Evolutionary conservation across 2,797 vertebrate species (phyloP).

Genomic region (Balearica regulorum): DNA sequence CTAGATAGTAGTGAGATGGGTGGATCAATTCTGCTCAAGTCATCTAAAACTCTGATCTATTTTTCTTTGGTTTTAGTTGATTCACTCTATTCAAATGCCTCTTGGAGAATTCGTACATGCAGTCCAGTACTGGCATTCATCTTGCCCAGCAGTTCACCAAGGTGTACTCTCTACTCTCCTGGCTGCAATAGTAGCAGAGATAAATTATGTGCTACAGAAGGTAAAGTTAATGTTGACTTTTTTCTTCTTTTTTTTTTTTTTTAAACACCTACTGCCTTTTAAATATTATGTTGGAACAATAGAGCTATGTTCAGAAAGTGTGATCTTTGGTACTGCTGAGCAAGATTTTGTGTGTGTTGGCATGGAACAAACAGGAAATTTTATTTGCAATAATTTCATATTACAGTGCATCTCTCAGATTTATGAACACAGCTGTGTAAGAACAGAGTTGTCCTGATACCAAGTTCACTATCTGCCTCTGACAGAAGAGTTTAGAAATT

Average conservation of each 20-base stretch:
- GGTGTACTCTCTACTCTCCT: conserved; percentile 85
- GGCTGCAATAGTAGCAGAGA: conserved; percentile 85
- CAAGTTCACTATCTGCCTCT: background rate
- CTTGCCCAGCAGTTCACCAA: conserved; percentile 67
- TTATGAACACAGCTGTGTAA: background rate
- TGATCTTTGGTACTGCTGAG: background rate
- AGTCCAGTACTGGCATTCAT: conserved; percentile 73
- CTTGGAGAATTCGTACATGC: conserved; percentile 82
- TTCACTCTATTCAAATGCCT: conserved; percentile 72
- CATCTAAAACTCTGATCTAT: background rate
- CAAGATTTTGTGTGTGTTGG: background rate
- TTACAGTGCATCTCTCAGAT: background rate
- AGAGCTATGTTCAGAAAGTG: background rate
- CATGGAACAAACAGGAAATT: background rate
- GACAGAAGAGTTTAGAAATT: background rate
- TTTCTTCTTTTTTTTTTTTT: background rate
- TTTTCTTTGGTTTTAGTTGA: conserved; percentile 75
- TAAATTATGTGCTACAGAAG: conserved; percentile 81
- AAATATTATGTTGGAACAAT: background rate
- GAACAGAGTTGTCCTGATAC: background rate
- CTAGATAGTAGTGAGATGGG: background rate
- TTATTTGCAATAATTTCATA: background rate
- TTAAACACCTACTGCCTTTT: background rate
- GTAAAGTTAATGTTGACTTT: conserved; percentile 65
- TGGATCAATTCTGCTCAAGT: background rate